Conservation (phyloP, 2,797 vertebrate genomes). For the Picus viridis region DNA sequence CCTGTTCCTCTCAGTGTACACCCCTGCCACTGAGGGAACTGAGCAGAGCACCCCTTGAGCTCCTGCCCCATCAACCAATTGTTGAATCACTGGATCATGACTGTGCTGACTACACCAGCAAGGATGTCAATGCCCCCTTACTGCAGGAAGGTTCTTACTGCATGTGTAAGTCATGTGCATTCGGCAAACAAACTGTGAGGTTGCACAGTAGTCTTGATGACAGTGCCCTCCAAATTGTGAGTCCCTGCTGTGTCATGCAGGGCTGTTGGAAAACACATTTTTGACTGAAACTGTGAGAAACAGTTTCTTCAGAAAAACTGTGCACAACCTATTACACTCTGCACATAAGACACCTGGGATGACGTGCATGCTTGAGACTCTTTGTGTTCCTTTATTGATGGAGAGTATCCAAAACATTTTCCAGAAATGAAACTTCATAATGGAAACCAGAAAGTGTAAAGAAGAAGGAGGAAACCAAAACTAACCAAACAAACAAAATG, state of each 20-base stretch:
- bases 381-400: neutral
- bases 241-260: neutral
- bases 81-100: neutral
- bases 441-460: neutral
- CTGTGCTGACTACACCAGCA: neutral
- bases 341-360: neutral
- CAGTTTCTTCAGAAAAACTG: neutral
- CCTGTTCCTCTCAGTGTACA: no score
- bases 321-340: neutral
- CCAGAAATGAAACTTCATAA: neutral
- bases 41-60: no score
- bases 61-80: no score
- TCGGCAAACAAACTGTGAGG: neutral
- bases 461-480: no score
- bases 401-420: neutral
- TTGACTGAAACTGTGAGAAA: neutral
- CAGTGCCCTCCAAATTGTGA: neutral
- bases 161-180: accelerated
- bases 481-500: neutral
- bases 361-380: neutral
- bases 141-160: neutral
- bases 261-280: neutral
- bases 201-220: neutral
- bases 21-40: no score
- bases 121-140: neutral